These are phyloP conservation scores for Dryas iulia DNA, from an alignment of 1,140 invertebrate genomes.

Conservation along the genomic window DNA sequence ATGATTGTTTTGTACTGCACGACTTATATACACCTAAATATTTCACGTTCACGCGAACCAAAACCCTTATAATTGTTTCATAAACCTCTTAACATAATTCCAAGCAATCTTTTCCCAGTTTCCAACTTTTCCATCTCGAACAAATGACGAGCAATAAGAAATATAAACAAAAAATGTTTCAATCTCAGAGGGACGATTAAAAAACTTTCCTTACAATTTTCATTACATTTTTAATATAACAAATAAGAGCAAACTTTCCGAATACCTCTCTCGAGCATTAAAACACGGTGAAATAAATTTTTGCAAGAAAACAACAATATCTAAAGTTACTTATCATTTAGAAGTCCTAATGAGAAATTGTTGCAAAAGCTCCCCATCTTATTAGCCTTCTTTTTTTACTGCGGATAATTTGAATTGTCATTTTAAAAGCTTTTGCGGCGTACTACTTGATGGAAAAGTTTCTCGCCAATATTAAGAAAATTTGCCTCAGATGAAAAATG, in stretches of 20 bases:
- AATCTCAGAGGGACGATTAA: slow-evolving; percentile 12
- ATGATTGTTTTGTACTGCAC: too few relatives aligned
- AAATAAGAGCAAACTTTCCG: slow-evolving; percentile 7
- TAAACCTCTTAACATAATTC: slow-evolving; percentile 1
- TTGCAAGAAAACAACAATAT: not conserved
- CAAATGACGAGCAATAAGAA: not conserved
- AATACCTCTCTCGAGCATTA: slow-evolving; percentile 1
- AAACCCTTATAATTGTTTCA: not conserved
- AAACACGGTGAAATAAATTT: slow-evolving; percentile 1
- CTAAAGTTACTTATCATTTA: not conserved
- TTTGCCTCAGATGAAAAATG: not conserved
- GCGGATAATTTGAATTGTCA: slow-evolving; percentile 2
- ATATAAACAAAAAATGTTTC: slow-evolving; percentile 3
- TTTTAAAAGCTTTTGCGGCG: slow-evolving; percentile 7
- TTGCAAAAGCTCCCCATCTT: slow-evolving; percentile 3
- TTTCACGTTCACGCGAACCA: too few relatives aligned
- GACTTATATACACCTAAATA: too few relatives aligned
- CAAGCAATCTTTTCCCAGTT: not conserved
- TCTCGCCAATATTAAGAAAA: not conserved
- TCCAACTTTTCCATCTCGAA: slow-evolving; percentile 4
- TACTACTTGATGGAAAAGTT: not conserved
- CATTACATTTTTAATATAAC: slow-evolving; percentile 17
- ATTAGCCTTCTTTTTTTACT: slow-evolving; percentile 13
- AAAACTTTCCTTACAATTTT: slow-evolving; percentile 13
- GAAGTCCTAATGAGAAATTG: slow-evolving; percentile 21